Percentiles rank a stretch among this genome's conserved stretches.
phyloP scores from a whole-genome alignment of 1,140 invertebrate genomes.

The Sitobion miscanthi region DNA sequence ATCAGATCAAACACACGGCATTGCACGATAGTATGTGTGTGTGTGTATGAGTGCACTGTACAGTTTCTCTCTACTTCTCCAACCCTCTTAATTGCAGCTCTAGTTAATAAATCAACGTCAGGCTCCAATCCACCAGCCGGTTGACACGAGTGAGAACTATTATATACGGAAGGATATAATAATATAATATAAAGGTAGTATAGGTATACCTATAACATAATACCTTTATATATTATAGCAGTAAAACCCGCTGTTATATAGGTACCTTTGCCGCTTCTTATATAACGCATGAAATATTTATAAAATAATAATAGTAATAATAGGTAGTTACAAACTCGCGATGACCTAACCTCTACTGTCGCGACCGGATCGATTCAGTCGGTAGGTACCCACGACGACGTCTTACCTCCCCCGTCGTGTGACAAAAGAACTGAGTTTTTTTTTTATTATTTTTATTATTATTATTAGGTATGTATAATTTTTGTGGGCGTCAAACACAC shows the following conservation, averaged over 20 bases:
- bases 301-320: conserved; percentile 50
- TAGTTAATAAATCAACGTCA: conserved; percentile 52
- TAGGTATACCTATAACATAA: neutral
- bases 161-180: neutral
- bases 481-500: conserved; percentile 28
- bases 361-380: neutral
- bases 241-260: neutral
- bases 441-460: neutral
- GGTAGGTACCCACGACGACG: neutral
- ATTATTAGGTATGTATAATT: neutral
- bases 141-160: conserved; percentile 38
- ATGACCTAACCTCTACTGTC: conserved; percentile 14
- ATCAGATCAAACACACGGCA: conserved; percentile 45
- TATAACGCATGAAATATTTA: conserved; percentile 38
- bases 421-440: conserved; percentile 21
- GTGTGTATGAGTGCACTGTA: neutral
- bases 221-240: neutral
- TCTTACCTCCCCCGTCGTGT: conserved; percentile 18
- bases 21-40: neutral
- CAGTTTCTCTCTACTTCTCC: conserved; percentile 19
- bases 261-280: neutral
- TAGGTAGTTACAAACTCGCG: neutral
- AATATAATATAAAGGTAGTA: neutral
- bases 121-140: conserved; percentile 41
- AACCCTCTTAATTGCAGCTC: conserved; percentile 46